Percentiles rank a stretch among this genome's conserved stretches.
Evolutionary conservation across 2,797 vertebrate genomes (phyloP).

Genomic region (Alauda arvensis): DNA sequence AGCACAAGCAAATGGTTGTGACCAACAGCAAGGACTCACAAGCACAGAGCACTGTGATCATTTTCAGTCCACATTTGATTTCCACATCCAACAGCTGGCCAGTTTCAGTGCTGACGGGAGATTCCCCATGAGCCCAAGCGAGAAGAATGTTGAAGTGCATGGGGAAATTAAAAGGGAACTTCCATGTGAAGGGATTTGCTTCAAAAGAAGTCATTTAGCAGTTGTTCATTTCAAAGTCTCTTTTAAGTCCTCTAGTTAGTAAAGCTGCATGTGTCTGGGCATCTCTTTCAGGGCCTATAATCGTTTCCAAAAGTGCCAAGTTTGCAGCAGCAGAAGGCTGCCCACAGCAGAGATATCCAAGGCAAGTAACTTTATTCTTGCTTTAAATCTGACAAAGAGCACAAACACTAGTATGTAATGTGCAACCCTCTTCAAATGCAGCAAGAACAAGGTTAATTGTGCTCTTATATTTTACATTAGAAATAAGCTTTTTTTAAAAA

Average conservation of each 20-base stretch:
- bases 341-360: background rate
- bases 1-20: background rate
- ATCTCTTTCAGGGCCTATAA: background rate
- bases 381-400: background rate
- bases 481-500: background rate
- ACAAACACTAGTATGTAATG: background rate
- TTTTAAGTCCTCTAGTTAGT: background rate
- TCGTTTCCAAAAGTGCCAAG: background rate
- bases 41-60: fast-evolving
- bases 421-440: background rate
- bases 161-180: background rate
- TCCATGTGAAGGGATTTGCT: background rate
- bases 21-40: background rate
- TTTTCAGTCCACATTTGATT: background rate
- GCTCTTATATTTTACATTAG: background rate
- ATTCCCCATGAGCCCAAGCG: fast-evolving
- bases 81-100: background rate
- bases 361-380: background rate
- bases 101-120: background rate
- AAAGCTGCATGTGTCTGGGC: background rate
- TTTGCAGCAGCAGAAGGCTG: background rate
- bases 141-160: fast-evolving
- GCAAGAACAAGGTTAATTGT: background rate
- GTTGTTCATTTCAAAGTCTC: background rate
- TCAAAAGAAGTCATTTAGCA: background rate